Conservation (phyloP, 2,797 vertebrate species). For the Spondyliosoma cantharus region DNA sequence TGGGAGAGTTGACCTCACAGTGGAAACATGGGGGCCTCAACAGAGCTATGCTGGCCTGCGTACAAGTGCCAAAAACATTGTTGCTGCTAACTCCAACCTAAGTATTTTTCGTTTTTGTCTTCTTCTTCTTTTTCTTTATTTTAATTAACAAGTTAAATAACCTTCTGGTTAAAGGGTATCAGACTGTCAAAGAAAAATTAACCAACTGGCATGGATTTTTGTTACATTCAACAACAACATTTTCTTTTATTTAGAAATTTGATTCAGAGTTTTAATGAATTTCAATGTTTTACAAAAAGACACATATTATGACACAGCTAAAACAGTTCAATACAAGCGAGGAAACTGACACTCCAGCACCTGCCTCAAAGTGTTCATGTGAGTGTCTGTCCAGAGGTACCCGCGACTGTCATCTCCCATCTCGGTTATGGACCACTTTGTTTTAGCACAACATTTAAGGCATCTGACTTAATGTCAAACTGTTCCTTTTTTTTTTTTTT, state of each 20-base stretch:
- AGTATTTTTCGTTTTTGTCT: too few species aligned
- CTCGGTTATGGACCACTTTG: constrained; percentile 14
- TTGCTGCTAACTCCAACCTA: too few species aligned
- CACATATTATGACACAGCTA: not conserved
- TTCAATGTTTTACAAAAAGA: not conserved
- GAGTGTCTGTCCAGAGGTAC: constrained; percentile 1
- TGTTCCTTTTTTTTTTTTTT: not conserved
- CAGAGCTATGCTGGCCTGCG: too few species aligned
- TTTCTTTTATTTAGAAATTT: not conserved
- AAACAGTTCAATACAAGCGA: not conserved
- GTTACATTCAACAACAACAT: not conserved
- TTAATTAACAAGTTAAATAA: too few species aligned
- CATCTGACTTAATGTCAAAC: constrained; percentile 13
- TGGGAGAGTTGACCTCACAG: too few species aligned
- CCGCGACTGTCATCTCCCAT: constrained; percentile 6
- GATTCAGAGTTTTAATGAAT: too few species aligned
- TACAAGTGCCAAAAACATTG: too few species aligned
- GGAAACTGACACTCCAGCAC: not conserved
- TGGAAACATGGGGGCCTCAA: too few species aligned
- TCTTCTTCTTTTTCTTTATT: too few species aligned
- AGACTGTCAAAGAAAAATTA: too few species aligned
- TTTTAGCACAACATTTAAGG: not conserved
- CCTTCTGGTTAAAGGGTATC: too few species aligned
- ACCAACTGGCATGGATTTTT: not conserved
- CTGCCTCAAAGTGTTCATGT: not conserved